Evolutionary conservation across 2,797 vertebrate genomes (phyloP).

Genomic region (Falco biarmicus): DNA sequence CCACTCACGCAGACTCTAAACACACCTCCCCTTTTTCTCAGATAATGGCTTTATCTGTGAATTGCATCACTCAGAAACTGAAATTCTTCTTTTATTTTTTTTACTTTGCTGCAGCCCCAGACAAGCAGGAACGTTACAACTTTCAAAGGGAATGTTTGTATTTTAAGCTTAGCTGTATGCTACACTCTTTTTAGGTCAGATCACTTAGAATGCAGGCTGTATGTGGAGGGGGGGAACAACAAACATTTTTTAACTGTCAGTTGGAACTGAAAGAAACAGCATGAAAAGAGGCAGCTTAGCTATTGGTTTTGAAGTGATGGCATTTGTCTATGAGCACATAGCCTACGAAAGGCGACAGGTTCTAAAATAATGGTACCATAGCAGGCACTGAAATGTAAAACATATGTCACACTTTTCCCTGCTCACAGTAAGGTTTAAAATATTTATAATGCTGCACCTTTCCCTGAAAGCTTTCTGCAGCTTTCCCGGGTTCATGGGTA

Average conservation of each 20-base stretch:
- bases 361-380: conserved; percentile 57
- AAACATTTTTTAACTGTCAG: conserved; percentile 65
- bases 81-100: not conserved
- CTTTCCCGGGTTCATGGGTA: conserved; percentile 33
- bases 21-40: not conserved
- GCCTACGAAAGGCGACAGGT: conserved; percentile 54
- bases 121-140: not conserved
- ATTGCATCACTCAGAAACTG: not conserved
- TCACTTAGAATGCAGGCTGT: not conserved
- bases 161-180: conserved; percentile 34
- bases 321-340: conserved; percentile 59
- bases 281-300: conserved; percentile 53
- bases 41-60: not conserved
- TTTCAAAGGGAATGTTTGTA: conserved; percentile 41
- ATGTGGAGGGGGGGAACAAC: not conserved
- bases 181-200: conserved; percentile 57
- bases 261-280: conserved; percentile 42
- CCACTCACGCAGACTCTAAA: not conserved
- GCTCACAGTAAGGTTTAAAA: conserved; percentile 61
- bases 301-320: conserved; percentile 65
- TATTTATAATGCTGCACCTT: conserved; percentile 72
- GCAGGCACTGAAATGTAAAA: conserved; percentile 73
- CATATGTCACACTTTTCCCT: conserved; percentile 65
- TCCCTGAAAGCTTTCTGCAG: conserved; percentile 59
- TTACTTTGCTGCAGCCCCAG: not conserved